Base-by-base conservation (phyloP, 2,113 vertebrate genomes). In the Ranitomeya variabilis region DNA sequence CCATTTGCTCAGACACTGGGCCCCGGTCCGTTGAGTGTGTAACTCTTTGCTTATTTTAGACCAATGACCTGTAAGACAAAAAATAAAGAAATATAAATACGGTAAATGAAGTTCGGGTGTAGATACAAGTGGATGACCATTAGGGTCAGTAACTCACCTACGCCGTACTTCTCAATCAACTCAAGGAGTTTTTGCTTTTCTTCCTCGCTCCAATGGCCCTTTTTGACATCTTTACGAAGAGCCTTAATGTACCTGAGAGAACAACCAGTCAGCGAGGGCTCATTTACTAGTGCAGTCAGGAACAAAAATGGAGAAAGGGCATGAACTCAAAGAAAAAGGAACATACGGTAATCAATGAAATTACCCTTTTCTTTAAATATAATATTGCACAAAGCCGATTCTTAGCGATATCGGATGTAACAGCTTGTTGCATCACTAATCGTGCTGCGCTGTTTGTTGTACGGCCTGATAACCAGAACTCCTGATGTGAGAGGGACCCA, bases 1-100 rank as follows among this genome's bases (percentile, higher is more conserved):
- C 97, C 97, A 99, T 78, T 96, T 97, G 91, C 96, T 95, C 0
- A 95, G 90, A 88, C 97, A 99, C 6, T 99, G 98, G 37, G 94
- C 90, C 1, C 95, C 95, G 0, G 91, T 91, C 13, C 98, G 94
- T 26, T 96, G 94, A 0, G 96, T 95, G 37, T 45, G 37, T 12
- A 99, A 89, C 31, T 99, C 97, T 0, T 95, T 92, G 0, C 97
- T 96, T 0, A 99, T 97, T 91, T 95, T 97, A 0, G 95, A 86
- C 98, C 98, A 99, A 90, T 92, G 96, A 86, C 97, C 98, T 99
- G 76, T 14, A 59, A 83, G 31, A 12, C 6, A 62, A 19, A 6
- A 14, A 37, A 74, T 7, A 76, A 13, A 84, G 59, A 52, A 31
- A 8, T 59, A 3, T 11, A 83, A 21, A 26, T 45, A 82, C 18